A percentile compares a stretch with the other conserved stretches of the same genome.
Conservation (phyloP, 1,140 invertebrate genomes). For the Ctenoplectra terminalis region DNA sequence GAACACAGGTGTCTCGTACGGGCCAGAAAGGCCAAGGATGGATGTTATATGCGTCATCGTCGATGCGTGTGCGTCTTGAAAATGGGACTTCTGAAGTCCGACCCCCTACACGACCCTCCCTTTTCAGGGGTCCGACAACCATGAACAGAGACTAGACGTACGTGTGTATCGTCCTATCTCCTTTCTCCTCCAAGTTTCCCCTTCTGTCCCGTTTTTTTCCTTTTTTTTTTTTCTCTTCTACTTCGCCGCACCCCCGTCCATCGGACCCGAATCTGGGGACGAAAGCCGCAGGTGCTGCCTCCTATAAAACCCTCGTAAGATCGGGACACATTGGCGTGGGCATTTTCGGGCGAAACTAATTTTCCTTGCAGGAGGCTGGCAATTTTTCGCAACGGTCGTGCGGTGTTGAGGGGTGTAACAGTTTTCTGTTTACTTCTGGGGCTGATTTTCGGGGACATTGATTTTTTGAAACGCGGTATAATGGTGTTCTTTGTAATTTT, state of each 20-base stretch:
- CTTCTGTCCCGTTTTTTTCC: slow-evolving; percentile 26
- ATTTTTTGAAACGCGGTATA: too few relatives aligned
- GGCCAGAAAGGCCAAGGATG: slow-evolving; percentile 58
- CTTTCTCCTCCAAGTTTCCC: slow-evolving; percentile 51
- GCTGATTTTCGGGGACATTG: too few relatives aligned
- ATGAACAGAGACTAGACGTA: slow-evolving; percentile 28
- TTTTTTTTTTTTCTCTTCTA: slow-evolving; percentile 34
- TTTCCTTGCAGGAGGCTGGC: background rate
- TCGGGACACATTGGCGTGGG: slow-evolving; percentile 45
- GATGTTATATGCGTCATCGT: slow-evolving; percentile 50
- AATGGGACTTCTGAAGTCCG: slow-evolving; percentile 48
- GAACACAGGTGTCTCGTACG: slow-evolving; percentile 77
- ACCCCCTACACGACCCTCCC: slow-evolving; percentile 30
- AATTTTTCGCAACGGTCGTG: background rate
- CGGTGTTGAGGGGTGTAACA: too few relatives aligned
- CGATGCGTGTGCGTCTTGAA: slow-evolving; percentile 46
- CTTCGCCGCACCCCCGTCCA: slow-evolving; percentile 32
- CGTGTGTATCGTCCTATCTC: slow-evolving; percentile 42
- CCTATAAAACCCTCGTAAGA: slow-evolving; percentile 62
- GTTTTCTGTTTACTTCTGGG: too few relatives aligned
- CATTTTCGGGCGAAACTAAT: background rate
- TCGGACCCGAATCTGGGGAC: slow-evolving; percentile 63
- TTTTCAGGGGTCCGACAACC: slow-evolving; percentile 41
- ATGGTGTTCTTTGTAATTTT: too few relatives aligned
- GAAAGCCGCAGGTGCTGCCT: slow-evolving; percentile 75